Base-by-base conservation (phyloP, 2,888 invertebrate genomes). In the Shargacucullia verbasci region DNA sequence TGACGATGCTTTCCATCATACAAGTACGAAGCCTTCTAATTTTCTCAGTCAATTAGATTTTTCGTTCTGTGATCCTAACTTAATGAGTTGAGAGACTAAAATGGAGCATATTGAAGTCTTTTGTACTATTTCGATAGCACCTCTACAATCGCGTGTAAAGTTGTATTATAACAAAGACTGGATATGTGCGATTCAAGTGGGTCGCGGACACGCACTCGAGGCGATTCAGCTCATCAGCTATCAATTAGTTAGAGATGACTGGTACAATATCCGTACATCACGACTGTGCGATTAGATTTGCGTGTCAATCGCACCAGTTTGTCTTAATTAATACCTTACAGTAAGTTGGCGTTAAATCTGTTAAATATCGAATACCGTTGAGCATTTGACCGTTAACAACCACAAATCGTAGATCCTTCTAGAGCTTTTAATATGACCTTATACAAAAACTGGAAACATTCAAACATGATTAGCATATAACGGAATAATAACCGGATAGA, bases 161-260 rank as follows among this genome's bases (percentile, higher is more conserved):
- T 44, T 33, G 1, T 11, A 34, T 12, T 10, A 25, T 27, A 41
- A 44, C n/a, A 12, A 44, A 34, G 37, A 38, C 11, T 38, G 11
- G 27, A 43, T n/a, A n/a, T 37, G 15, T 29, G 29, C 14, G 38
- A 39, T 33, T 39, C 33, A 53, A 47, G 29, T 49, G 41, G 59
- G 55, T 52, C 52, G 41, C 25, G 45, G 55, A n/a, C n/a, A n/a
- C n/a, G n/a, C n/a, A n/a, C n/a, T 39, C 50, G 31, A 33, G 15
- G 34, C 53, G 43, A 43, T 39, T 35, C 54, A 9, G 29, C 20
- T 14, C 48, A 14, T 27, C 27, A 34, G 10, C 44, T 34, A 34
- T 53, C 35, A 44, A 34, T 46, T 29, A 40, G 13, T 35, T 12
- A 34, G 34, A 37, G 35, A 41, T 11, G 33, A 5, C 40, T 14